Percentiles rank a stretch among this genome's conserved stretches.
Conservation (phyloP, 2,113 vertebrate genomes). For the Condylura cristata region DNA sequence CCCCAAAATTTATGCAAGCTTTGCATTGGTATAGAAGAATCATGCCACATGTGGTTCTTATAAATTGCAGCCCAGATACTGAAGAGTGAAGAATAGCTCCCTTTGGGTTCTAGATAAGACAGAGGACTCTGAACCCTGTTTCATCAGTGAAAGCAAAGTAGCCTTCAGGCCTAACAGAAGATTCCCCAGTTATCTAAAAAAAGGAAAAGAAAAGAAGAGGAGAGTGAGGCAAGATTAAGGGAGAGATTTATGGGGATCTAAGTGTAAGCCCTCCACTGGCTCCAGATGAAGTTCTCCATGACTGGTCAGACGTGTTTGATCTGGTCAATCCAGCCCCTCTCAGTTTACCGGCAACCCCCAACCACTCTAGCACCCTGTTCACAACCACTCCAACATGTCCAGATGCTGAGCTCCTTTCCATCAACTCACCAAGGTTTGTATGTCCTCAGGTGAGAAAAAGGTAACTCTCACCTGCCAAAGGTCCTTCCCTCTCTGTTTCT, state of each 20-base stretch:
- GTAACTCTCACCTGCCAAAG: background rate
- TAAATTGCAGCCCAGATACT: background rate
- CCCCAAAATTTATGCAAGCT: background rate
- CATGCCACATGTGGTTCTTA: fast-evolving
- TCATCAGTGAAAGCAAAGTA: background rate
- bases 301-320: background rate
- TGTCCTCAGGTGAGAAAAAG: background rate
- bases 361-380: background rate
- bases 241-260: background rate
- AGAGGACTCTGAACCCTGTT: background rate
- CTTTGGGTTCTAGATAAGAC: background rate
- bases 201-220: background rate
- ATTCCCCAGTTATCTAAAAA: background rate
- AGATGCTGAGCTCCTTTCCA: background rate
- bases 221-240: too few species aligned
- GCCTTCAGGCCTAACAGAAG: background rate
- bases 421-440: too few species aligned
- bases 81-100: background rate
- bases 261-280: fast-evolving
- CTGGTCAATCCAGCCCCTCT: background rate
- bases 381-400: background rate
- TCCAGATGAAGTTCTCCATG: background rate
- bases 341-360: background rate
- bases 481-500: background rate
- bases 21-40: background rate